phyloP scores from a whole-genome alignment of 2,113 vertebrate genomes.

The Anas platyrhynchos region DNA sequence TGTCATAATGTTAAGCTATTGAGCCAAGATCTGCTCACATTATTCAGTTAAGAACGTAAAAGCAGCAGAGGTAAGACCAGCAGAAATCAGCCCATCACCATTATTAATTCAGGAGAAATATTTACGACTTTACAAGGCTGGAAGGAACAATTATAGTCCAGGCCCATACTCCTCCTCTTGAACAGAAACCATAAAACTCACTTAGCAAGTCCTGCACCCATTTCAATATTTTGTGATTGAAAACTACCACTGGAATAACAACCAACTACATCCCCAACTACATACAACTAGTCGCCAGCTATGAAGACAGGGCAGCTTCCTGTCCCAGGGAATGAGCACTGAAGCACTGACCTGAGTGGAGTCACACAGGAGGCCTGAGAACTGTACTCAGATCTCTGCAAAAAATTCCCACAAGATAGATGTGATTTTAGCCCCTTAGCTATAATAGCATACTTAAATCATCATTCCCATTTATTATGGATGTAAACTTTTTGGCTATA shows the following conservation, averaged over 20 bases:
- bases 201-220: not conserved
- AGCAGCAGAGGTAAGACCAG: slow-evolving; percentile 20
- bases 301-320: not conserved
- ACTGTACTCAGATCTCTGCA: not conserved
- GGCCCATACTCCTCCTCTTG: not conserved
- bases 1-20: slow-evolving; percentile 43
- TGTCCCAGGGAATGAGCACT: not conserved
- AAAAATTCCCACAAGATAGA: not conserved
- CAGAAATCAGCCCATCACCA: slow-evolving; percentile 16
- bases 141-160: slow-evolving; percentile 10
- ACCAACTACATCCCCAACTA: not conserved
- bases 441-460: not conserved
- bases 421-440: not conserved
- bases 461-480: not conserved
- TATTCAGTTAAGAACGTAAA: slow-evolving; percentile 17
- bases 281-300: not conserved
- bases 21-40: slow-evolving; percentile 12
- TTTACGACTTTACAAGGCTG: slow-evolving; percentile 16
- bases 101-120: slow-evolving; percentile 57
- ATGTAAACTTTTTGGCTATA: not conserved
- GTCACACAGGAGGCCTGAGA: not conserved
- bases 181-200: not conserved
- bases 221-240: not conserved
- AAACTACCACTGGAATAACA: not conserved
- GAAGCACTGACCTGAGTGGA: not conserved